Evolutionary conservation across 64 coral and sea anemone genomes (phyloP).

Genomic region (Montipora sp.): DNA sequence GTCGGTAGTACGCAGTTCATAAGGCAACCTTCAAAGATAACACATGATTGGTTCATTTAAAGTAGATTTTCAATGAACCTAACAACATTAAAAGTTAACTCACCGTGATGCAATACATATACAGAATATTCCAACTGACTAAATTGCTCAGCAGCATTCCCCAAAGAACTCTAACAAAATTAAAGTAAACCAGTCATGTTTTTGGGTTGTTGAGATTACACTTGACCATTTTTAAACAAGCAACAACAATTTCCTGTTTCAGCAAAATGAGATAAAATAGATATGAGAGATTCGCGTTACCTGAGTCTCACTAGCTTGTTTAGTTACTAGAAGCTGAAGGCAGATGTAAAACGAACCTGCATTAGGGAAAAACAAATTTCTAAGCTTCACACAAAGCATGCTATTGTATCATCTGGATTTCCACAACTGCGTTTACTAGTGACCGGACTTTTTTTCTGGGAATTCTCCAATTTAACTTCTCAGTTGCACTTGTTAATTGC

Average conservation of each 20-base stretch:
- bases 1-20: constrained; percentile 79
- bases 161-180: neutral
- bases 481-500: no score
- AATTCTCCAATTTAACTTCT: no score
- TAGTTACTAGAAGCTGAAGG: constrained; percentile 45
- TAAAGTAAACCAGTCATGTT: neutral
- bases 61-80: neutral
- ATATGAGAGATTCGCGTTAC: neutral
- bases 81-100: neutral
- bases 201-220: neutral
- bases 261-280: no score
- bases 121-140: constrained; percentile 69
- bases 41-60: no score
- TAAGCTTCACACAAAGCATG: no score
- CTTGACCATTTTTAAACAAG: neutral
- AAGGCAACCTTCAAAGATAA: constrained; percentile 48
- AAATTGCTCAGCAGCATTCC: neutral
- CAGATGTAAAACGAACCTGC: constrained; percentile 65
- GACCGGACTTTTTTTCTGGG: no score
- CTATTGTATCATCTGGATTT: no score
- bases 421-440: no score
- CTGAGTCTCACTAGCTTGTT: constrained; percentile 4
- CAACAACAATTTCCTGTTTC: no score
- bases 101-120: constrained; percentile 69
- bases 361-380: neutral